Conservation (phyloP, 2,113 vertebrate genomes). For the Plecturocebus donacophilus region DNA sequence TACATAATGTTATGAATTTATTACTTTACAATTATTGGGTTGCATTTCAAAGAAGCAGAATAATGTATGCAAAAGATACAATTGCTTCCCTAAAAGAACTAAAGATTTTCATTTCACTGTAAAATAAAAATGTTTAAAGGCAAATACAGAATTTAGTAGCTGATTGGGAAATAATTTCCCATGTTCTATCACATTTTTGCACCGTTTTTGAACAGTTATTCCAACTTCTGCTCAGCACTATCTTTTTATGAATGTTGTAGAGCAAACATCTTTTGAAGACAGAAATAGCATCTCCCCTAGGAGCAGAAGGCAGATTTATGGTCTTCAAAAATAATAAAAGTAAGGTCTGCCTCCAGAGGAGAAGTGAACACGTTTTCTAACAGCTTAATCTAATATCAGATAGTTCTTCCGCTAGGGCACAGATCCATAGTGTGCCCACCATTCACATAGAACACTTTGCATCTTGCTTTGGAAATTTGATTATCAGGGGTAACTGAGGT, state of each 20-base stretch:
- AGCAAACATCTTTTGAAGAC: not conserved
- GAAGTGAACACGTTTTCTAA: not conserved
- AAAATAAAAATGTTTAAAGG: not conserved
- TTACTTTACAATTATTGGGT: not conserved
- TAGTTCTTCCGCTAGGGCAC: not conserved
- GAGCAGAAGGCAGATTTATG: not conserved
- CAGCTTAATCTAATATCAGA: not conserved
- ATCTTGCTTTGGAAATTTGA: not conserved
- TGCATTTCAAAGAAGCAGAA: not conserved
- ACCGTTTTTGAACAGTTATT: not conserved
- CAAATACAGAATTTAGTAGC: not conserved
- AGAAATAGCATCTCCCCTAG: not conserved
- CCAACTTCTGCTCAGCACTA: not conserved
- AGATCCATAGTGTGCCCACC: not conserved
- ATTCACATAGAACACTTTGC: accelerated
- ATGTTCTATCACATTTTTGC: not conserved
- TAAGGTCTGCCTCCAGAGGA: not conserved
- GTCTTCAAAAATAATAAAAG: not conserved
- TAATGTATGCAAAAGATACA: not conserved
- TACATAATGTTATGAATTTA: not conserved
- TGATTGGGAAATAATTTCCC: not conserved
- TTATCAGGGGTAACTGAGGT: not conserved
- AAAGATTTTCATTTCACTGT: not conserved
- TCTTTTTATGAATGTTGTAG: not conserved
- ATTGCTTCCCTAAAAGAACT: not conserved